phyloP scores from a whole-genome alignment of 2,888 invertebrate species.

The Melitaea athalia region DNA sequence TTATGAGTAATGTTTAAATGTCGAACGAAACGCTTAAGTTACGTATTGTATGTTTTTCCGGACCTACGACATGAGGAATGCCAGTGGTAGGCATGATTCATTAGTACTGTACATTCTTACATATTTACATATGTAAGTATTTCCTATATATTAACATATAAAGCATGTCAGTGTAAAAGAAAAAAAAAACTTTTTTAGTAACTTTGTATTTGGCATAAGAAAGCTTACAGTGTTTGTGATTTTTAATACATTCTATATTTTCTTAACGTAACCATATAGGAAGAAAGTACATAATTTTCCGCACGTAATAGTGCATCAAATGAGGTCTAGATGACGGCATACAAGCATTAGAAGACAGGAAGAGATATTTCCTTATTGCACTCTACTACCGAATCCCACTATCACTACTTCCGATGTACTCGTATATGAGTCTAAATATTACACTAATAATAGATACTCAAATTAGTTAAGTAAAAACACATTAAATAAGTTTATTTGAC shows the following conservation, averaged over 20 bases:
- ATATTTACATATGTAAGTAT: no score
- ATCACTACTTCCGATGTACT: conserved; percentile 6
- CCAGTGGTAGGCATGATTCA: no score
- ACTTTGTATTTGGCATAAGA: not conserved
- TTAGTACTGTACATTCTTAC: no score
- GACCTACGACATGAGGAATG: no score
- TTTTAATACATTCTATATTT: not conserved
- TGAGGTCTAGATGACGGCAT: not conserved
- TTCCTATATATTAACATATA: not conserved
- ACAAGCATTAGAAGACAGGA: not conserved
- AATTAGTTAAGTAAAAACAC: no score
- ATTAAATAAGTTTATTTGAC: no score
- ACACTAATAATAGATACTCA: no score
- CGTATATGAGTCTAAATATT: not conserved
- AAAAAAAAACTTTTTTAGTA: not conserved
- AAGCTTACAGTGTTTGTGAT: conserved; percentile 7
- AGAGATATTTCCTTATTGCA: conserved; percentile 2
- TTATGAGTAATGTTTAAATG: no score
- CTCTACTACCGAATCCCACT: conserved; percentile 2
- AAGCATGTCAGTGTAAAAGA: not conserved
- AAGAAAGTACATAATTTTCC: conserved; percentile 20
- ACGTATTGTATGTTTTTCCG: no score
- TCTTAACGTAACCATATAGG: conserved; percentile 4
- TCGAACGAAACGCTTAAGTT: no score
- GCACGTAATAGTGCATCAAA: conserved; percentile 21